These are phyloP conservation scores for Acomys russatus DNA, from an alignment of 2,797 vertebrate species.

Conservation along the genomic window DNA sequence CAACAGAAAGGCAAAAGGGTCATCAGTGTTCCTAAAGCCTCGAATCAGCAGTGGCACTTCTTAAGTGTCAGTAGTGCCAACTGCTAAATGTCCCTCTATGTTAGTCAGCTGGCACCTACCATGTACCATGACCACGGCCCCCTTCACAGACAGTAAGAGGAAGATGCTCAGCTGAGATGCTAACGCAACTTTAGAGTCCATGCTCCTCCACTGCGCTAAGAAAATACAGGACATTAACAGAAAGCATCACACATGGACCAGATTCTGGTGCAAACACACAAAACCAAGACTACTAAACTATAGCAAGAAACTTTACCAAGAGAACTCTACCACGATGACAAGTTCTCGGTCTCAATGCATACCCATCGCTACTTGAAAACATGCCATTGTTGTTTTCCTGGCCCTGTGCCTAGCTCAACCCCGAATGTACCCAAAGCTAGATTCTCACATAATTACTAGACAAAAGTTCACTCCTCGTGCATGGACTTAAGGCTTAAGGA, in stretches of 20 bases:
- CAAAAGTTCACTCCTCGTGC: background rate
- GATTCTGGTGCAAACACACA: background rate
- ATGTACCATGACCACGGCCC: background rate
- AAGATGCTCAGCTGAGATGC: background rate
- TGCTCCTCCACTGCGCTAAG: background rate
- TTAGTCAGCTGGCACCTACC: background rate
- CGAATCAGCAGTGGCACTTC: background rate
- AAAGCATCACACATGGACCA: background rate
- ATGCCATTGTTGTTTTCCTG: background rate
- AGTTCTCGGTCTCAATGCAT: background rate
- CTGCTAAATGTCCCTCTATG: background rate
- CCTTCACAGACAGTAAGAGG: background rate
- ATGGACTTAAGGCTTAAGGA: background rate
- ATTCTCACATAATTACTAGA: background rate
- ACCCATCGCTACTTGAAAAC: background rate
- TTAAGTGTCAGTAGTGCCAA: background rate
- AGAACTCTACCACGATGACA: background rate
- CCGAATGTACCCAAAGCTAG: background rate
- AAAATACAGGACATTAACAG: background rate
- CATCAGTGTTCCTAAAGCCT: background rate
- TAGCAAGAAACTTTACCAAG: background rate
- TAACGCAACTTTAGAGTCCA: background rate
- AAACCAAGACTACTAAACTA: background rate
- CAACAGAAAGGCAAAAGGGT: too few relatives aligned
- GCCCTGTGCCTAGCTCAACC: background rate